Evolutionary conservation across 1,140 invertebrate species (phyloP), one percentile per base, ranked within the genome.

Genomic region (Cryptotermes secundus): DNA sequence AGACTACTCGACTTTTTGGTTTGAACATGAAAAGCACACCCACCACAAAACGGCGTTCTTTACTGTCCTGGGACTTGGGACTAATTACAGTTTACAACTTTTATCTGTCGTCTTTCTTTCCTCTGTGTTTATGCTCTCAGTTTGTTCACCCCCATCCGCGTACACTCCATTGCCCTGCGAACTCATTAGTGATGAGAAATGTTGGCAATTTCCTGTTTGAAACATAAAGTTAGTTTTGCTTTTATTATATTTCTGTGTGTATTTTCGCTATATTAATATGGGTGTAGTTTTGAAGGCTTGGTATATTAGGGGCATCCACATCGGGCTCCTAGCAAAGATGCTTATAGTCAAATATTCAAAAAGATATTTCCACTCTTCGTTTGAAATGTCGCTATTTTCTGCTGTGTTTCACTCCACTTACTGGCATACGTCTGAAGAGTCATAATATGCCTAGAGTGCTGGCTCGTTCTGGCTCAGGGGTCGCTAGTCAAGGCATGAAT

Each of bases 11-110:
- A 19, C 16, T 59, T 59, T 22, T 59, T 42, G 38, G 38, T 42
- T 59, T 22, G 16, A 59, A 22, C 53, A 24, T 24, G 19, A 22
- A 59, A n/a, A 59, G 24, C 7, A 59, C 6, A 59, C 59, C 26
- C 26, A 31, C n/a, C 26, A 72, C 26, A 31, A 16, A 72, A n/a
- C 59, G 19, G n/a, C 31, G 9, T 7, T 72, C 7, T n/a, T 31
- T 72, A 31, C 59, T 72, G 12, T 9, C 59, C 59, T 31, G 59
- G 14, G 59, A 72, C 59, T 31, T 72, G 59, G 59, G 59, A 31
- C 59, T 72, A 72, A 72, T 72, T 72, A 72, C 59, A 72, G 26
- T 72, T 72, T 72, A 72, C 59, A 72, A 72, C 59, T 72, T 72
- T 72, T 72, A 72, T 72, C 59, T 72, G 59, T 31, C n/a, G 59